These are phyloP conservation scores for Nannobrachium achirus DNA, from an alignment of 2,113 vertebrate species.

Conservation along the genomic window DNA sequence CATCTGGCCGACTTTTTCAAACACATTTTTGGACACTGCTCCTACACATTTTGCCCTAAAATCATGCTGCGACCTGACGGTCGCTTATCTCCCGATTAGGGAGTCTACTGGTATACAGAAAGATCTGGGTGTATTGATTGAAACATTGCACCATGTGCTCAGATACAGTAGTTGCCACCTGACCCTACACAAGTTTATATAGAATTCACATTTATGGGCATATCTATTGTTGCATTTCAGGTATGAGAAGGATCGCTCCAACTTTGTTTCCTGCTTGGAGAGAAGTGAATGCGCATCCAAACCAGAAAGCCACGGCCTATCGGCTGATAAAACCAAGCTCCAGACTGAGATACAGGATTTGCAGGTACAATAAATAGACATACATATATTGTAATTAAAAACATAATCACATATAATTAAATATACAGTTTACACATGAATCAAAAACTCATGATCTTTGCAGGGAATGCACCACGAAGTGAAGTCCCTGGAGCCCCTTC, in stretches of 20 bases:
- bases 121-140: no score
- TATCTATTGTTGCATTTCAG: conserved; percentile 70
- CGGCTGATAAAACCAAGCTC: conserved; percentile 87
- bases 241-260: conserved; percentile 88
- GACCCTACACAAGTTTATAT: no score
- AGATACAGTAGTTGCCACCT: no score
- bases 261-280: conserved; percentile 87
- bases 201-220: not conserved
- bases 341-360: conserved; percentile 84
- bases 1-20: no score
- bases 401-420: no score
- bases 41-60: no score
- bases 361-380: conserved; percentile 77
- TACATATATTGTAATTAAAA: not conserved
- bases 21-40: no score
- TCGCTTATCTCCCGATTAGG: no score
- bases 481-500: conserved; percentile 70
- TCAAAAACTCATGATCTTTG: conserved; percentile 11
- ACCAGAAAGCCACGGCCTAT: conserved; percentile 75
- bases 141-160: no score
- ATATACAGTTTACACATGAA: not conserved
- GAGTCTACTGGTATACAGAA: no score
- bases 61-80: no score
- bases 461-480: conserved; percentile 84
- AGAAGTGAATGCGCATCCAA: conserved; percentile 81